Base-by-base conservation (phyloP, 2,888 invertebrate species). In the Quadroppia sp. region DNA sequence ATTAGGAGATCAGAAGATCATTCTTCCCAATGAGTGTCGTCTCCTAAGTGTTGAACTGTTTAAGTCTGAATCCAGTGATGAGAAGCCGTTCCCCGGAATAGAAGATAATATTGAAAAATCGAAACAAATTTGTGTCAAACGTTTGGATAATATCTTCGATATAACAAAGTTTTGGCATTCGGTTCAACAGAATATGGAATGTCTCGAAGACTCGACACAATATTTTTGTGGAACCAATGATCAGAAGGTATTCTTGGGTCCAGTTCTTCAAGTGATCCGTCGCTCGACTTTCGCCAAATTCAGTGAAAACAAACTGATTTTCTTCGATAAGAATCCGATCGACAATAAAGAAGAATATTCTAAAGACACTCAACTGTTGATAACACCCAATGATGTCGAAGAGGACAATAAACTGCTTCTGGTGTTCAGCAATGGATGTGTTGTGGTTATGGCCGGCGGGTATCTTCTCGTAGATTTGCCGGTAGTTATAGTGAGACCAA, bases 21-120 rank as follows among this genome's bases (percentile, higher is more conserved):
- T 25, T 13, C 56, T 56, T 7, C 56, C 56, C 6, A 56, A 93
- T 91, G 74, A 83, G 85, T 82, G 93, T 93, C 79, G 85, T 86
- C 82, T 89, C 90, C 83, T 3, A 25, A 23, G 23, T 23, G 3
- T 56, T 11, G 25, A 56, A 25, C 11, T 56, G 6, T 23, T 2
- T 2, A 28, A 23, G 28, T 6, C 6, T 17, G 23, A 56, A 56
- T 11, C 25, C 11, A 15, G 15, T 56, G 6, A 23, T 56, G 11
- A 25, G 23, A 15, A 56, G 56, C 20, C 23, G 23, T 11, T 56
- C 23, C 11, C 11, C 3, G 56, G 3, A 23, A 56, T 7, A 3
- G 23, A n/a, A 56, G 56, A 56, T 4, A 15, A 50, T 93, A 94
- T 76, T 91, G 91, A 80, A 75, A 81, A 81, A 74, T 73, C 75